Conservation (phyloP, 2,888 invertebrate genomes). For the Amphipoea lucens region DNA sequence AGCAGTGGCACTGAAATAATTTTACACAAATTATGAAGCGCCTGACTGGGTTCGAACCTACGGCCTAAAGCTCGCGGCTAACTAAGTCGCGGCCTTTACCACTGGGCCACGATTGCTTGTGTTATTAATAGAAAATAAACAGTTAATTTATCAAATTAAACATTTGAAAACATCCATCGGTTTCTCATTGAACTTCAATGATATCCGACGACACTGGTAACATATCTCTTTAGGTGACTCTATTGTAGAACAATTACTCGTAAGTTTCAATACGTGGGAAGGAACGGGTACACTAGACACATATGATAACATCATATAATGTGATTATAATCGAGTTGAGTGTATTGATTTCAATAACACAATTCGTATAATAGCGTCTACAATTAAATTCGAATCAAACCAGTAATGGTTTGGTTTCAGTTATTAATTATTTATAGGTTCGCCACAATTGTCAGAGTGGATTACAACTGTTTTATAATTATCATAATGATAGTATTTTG, state of each 20-base stretch:
- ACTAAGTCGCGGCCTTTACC: neutral
- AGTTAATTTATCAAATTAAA: neutral
- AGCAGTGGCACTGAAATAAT: too few species aligned
- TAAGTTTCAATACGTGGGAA: neutral
- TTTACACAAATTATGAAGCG: too few species aligned
- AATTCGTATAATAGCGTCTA: conserved; percentile 10
- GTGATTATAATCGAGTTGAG: conserved; percentile 39
- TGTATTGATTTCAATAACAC: conserved; percentile 41
- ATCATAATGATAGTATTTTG: neutral
- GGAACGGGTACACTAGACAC: neutral
- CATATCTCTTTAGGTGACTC: neutral
- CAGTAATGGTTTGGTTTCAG: neutral
- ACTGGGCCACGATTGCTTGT: too few species aligned
- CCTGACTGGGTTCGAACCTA: neutral
- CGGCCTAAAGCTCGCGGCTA: neutral
- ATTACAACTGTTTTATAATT: conserved; percentile 13
- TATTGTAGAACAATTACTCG: conserved; percentile 3
- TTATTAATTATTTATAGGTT: conserved; percentile 39
- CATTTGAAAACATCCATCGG: neutral
- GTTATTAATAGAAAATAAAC: neutral
- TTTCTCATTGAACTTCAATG: neutral
- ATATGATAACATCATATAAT: conserved; percentile 37
- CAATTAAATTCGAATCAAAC: conserved; percentile 53
- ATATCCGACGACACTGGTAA: neutral
- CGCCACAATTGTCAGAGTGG: conserved; percentile 13